Evolutionary conservation across 2,797 vertebrate species (phyloP).

Genomic region (Okamejei kenojei): DNA sequence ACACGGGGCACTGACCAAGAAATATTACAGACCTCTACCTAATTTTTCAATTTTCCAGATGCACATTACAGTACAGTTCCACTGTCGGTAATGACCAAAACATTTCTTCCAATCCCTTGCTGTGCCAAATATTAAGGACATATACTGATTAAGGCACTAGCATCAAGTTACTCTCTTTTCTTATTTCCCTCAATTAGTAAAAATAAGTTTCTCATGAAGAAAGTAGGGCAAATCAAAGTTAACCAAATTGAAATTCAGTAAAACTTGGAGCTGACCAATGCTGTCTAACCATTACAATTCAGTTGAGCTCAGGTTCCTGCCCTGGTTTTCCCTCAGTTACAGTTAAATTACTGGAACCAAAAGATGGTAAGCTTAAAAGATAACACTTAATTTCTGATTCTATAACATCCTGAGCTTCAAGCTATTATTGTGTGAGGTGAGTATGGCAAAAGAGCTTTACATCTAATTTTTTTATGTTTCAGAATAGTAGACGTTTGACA

Average conservation of each 20-base stretch:
- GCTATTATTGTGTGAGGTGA: neutral
- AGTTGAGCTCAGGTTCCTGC: neutral
- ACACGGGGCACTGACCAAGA: neutral
- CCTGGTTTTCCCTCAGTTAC: neutral
- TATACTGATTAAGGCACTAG: neutral
- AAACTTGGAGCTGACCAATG: neutral
- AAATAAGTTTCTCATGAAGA: neutral
- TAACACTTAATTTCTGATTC: neutral
- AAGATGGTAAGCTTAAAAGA: neutral
- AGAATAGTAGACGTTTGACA: neutral
- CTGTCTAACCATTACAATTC: neutral
- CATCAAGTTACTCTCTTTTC: neutral
- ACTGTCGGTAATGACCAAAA: neutral
- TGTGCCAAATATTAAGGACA: neutral
- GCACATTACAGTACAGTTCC: neutral
- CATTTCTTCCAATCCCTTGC: neutral
- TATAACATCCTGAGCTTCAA: too few species aligned
- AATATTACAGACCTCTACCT: neutral
- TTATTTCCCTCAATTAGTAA: neutral
- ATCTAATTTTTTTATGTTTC: neutral
- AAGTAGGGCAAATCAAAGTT: neutral
- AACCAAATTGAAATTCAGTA: neutral
- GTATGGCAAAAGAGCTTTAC: neutral
- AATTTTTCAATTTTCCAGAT: neutral
- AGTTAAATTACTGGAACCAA: neutral